Evolutionary conservation across 2,113 vertebrate genomes (phyloP).

Genomic region (Naja naja): DNA sequence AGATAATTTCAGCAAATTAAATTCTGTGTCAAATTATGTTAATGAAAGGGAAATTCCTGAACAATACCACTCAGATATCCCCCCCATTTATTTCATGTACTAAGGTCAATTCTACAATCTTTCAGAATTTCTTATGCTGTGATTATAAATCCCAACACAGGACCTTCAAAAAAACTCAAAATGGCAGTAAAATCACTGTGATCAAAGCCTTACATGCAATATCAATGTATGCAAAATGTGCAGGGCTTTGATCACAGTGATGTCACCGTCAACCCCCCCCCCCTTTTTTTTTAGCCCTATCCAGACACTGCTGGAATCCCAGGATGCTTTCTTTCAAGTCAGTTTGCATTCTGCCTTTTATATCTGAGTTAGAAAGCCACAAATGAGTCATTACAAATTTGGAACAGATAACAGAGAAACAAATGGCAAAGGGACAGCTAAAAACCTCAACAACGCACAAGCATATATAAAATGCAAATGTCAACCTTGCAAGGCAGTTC

Average conservation of each 20-base stretch:
- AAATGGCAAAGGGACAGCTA: neutral
- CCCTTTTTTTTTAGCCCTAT: neutral
- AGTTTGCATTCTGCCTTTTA: neutral
- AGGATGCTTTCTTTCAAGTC: neutral
- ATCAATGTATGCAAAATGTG: neutral
- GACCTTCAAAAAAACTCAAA: neutral
- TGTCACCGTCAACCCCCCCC: neutral
- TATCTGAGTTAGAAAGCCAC: neutral
- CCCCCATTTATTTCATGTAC: neutral
- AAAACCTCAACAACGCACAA: neutral
- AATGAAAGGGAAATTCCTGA: neutral
- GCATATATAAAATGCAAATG: neutral
- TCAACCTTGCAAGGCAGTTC: neutral
- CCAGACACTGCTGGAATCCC: neutral
- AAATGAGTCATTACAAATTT: neutral
- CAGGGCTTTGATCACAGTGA: neutral
- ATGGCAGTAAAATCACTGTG: neutral
- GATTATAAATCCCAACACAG: neutral
- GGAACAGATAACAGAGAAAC: neutral
- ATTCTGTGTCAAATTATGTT: neutral
- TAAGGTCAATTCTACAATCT: neutral
- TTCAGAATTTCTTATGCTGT: neutral
- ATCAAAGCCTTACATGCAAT: neutral
- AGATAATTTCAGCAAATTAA: neutral
- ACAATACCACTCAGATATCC: neutral